Conservation (phyloP, 1,140 invertebrate genomes). For the Thaumetopoea pityocampa region DNA sequence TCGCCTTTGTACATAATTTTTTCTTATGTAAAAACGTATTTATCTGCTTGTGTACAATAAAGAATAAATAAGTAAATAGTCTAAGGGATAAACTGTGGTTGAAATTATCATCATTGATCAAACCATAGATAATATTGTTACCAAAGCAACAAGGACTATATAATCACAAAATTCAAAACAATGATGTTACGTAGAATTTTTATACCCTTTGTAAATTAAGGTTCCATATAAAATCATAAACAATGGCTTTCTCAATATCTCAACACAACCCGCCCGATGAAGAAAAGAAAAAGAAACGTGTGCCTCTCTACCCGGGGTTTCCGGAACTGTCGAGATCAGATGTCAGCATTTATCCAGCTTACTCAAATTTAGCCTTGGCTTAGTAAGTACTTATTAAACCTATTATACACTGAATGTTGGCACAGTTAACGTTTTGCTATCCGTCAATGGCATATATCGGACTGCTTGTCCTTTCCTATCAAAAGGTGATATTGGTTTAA, state of each 20-base stretch:
- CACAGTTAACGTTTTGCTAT: no score
- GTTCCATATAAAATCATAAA: background rate
- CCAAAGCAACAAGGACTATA: slow-evolving; percentile 9
- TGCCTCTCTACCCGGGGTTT: slow-evolving; percentile 58
- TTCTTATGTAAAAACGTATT: no score
- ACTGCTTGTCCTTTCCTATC: no score
- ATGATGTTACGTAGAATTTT: no score
- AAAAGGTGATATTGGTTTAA: no score
- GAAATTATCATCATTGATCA: slow-evolving; percentile 1
- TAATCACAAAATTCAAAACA: background rate
- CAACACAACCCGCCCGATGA: slow-evolving; percentile 3
- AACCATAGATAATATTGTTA: slow-evolving; percentile 2
- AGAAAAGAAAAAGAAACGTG: slow-evolving; percentile 32
- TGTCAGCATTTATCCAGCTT: slow-evolving; percentile 62
- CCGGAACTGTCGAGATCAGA: slow-evolving; percentile 61
- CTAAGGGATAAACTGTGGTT: no score
- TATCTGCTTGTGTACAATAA: slow-evolving; percentile 4
- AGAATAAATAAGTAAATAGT: background rate
- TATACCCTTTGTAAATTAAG: background rate
- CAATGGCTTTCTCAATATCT: background rate
- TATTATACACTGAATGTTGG: no score
- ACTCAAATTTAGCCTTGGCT: slow-evolving; percentile 46
- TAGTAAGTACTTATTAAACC: no score
- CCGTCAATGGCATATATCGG: no score
- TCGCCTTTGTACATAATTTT: no score